Percentiles rank a stretch among this genome's conserved stretches.
Evolutionary conservation across 2,113 vertebrate genomes (phyloP).

Genomic region (Ailuropoda melanoleuca): DNA sequence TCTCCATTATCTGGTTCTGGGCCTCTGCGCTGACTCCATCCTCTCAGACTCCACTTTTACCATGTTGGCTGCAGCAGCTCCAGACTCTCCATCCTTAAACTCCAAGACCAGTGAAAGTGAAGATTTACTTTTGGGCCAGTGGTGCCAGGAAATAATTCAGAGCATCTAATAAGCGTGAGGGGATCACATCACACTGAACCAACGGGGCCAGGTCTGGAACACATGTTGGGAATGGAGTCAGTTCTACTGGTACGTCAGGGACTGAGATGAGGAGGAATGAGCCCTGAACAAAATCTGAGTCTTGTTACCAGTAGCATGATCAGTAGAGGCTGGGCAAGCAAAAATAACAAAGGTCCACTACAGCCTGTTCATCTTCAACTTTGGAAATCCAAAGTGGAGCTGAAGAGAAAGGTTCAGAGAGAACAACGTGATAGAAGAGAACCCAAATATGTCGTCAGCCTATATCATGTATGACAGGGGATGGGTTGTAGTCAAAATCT

Average conservation of each 20-base stretch:
- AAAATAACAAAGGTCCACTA: background rate
- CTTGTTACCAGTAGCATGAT: background rate
- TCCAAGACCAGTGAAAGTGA: background rate
- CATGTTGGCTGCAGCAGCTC: background rate
- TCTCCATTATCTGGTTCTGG: background rate
- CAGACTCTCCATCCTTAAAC: background rate
- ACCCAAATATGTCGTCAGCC: background rate
- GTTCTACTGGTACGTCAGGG: background rate
- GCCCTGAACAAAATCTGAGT: background rate
- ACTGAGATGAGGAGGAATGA: background rate
- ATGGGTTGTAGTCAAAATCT: background rate
- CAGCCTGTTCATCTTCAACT: background rate
- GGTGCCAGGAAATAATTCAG: background rate
- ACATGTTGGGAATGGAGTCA: background rate
- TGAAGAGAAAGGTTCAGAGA: conserved; percentile 18
- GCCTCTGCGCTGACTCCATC: background rate
- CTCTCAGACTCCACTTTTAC: background rate
- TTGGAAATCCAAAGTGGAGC: background rate
- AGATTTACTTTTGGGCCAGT: background rate
- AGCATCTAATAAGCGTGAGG: background rate
- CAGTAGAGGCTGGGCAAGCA: background rate
- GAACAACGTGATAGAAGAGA: background rate
- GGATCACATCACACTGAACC: background rate
- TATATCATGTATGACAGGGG: background rate
- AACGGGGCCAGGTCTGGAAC: background rate